Base-by-base conservation (phyloP, 2,797 vertebrate species). In the Phrynocephalus guinanensis region DNA sequence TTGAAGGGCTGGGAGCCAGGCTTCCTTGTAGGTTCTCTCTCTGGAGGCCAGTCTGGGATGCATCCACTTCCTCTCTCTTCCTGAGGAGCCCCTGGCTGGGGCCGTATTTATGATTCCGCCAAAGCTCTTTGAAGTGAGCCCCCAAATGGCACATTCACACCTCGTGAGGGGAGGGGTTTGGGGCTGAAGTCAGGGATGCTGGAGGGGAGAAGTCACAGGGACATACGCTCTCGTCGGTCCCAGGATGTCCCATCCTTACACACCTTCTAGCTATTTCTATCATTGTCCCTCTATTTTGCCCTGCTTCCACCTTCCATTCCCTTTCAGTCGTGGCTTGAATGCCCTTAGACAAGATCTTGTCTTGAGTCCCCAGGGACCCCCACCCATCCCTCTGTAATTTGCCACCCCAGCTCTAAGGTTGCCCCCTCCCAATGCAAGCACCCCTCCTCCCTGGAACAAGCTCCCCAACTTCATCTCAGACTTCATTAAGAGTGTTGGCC, bases 91-190 rank as follows among this genome's bases (percentile, higher is more conserved):
- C 83, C 87, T 85, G 87, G 79, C 63, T 85, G 78, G 71, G 83
- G 71, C 79, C 85, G 87, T 60, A 85, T 88, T 88, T 88, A 88
- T 88, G 87, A 88, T 88, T 88, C 87, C 63, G 71, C 78, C 26
- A 68, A 63, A 75, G 76, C 86, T 81, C 82, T 78, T 20, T 73
- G 90, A 83, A 87, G 86, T 85, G 83, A 90, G 83, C 85, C 86
- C 86, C 86, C 86, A 90, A 88, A 87, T 87, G 89, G 89, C 86
- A 84, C 83, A 67, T 87, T 82, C 87, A 80, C 83, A 84, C 73
- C 79, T 82, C 82, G 30, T 4, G 60, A 84, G 82, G 76, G 82
- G 79, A 78, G 80, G 91, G 92, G 88, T 71, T 75, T 85, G 72
- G 73, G 86, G 73, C 77, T 60, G 79, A 70, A 72, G 66, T 38